Percentiles rank a stretch among this genome's conserved stretches.
Evolutionary conservation across 2,113 vertebrate species (phyloP).

Genomic region (Istiophorus platypterus): DNA sequence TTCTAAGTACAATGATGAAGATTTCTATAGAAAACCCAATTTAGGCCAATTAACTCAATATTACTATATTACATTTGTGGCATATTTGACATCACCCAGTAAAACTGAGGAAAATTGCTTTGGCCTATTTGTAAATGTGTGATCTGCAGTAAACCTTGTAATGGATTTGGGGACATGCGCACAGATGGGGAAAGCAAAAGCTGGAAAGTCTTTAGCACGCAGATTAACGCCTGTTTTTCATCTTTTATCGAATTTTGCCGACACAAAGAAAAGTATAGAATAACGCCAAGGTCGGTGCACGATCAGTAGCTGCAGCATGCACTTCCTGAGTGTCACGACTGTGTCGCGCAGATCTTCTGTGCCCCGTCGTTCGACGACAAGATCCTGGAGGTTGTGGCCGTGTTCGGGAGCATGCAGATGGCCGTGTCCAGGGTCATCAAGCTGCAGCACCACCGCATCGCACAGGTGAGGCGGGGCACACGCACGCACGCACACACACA

Average conservation of each 20-base stretch:
- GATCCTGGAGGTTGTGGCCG: conserved; percentile 96
- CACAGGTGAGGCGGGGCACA: conserved; percentile 89
- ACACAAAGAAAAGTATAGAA: too few relatives aligned
- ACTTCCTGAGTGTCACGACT: not conserved
- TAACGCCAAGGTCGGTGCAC: too few relatives aligned
- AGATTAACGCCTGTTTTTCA: too few relatives aligned
- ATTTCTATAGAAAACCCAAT: not conserved
- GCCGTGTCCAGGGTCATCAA: conserved; percentile 98
- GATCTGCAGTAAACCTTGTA: too few relatives aligned
- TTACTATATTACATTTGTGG: not conserved
- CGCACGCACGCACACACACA: conserved; percentile 99
- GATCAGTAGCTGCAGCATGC: not conserved
- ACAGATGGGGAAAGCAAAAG: too few relatives aligned
- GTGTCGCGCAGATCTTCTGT: conserved; percentile 91
- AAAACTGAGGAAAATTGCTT: not conserved
- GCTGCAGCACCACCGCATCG: conserved; percentile 96
- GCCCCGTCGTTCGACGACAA: conserved; percentile 98
- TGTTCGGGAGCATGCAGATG: conserved; percentile 99
- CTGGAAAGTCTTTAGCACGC: too few relatives aligned
- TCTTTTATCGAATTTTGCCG: too few relatives aligned
- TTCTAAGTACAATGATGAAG: too few relatives aligned
- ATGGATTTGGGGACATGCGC: not conserved
- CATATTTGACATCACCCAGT: not conserved
- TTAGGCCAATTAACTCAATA: not conserved
- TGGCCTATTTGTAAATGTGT: too few relatives aligned